Evolutionary conservation across 2,113 vertebrate species (phyloP).

Genomic region (Larimichthys crocea): DNA sequence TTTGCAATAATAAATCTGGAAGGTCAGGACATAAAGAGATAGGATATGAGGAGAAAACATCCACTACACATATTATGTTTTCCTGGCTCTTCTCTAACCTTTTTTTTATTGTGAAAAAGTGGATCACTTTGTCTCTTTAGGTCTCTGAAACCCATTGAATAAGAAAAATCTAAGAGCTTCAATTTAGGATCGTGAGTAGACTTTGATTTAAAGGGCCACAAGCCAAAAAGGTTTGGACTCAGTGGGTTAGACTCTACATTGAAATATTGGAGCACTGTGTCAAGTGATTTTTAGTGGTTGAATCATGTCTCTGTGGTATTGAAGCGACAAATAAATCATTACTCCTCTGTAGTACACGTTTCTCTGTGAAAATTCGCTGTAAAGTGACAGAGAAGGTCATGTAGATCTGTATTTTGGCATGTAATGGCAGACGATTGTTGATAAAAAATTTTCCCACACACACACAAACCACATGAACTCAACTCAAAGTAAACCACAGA

Average conservation of each 20-base stretch:
- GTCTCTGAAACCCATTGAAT: conserved; percentile 9
- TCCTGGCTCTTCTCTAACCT: not conserved
- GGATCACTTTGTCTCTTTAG: not conserved
- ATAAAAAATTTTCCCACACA: not conserved
- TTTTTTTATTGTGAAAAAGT: conserved; percentile 10
- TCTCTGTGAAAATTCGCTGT: conserved; percentile 23
- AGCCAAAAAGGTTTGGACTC: conserved; percentile 5
- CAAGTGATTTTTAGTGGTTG: conserved; percentile 39
- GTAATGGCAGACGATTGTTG: conserved; percentile 12
- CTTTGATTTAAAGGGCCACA: conserved; percentile 51
- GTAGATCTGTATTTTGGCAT: conserved; percentile 29
- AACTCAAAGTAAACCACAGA: not conserved
- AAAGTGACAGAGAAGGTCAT: conserved; percentile 53
- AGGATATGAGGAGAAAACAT: conserved; percentile 11
- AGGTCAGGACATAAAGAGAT: not conserved
- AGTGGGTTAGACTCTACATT: conserved; percentile 21
- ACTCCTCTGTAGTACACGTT: conserved; percentile 28
- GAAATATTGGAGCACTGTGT: conserved; percentile 47
- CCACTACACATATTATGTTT: not conserved
- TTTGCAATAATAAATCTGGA: conserved; percentile 13
- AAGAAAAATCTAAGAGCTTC: conserved; percentile 15
- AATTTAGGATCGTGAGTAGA: conserved; percentile 8
- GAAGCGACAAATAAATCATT: conserved; percentile 42
- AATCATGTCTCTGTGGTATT: conserved; percentile 38
- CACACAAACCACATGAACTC: not conserved